These are phyloP conservation scores for Arctocebus calabarensis DNA, from an alignment of 2,797 vertebrate genomes.

Conservation along the genomic window DNA sequence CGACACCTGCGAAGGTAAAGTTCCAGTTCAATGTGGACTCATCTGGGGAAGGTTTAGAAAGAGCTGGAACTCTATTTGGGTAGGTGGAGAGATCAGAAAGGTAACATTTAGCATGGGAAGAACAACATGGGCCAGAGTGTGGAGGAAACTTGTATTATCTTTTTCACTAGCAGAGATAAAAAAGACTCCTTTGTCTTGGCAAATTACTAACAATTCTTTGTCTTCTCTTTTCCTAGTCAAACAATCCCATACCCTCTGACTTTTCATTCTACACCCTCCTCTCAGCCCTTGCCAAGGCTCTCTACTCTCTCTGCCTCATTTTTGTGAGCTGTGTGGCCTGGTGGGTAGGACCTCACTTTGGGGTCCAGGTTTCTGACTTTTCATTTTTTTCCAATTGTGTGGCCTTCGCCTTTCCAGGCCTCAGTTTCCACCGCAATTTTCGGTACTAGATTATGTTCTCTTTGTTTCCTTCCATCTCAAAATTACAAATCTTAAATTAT, in stretches of 20 bases:
- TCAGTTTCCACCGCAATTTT: neutral
- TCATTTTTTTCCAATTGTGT: neutral
- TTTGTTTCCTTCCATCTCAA: constrained; percentile 2
- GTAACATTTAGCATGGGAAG: neutral
- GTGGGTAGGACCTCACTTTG: neutral
- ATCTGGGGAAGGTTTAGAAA: neutral
- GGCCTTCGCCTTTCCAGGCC: neutral
- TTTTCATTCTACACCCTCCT: neutral
- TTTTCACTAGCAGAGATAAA: neutral
- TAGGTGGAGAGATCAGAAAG: neutral
- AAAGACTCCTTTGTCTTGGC: neutral
- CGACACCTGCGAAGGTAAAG: neutral
- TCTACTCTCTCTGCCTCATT: neutral
- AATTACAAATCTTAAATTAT: constrained; percentile 21
- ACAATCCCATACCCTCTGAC: neutral
- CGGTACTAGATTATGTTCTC: neutral
- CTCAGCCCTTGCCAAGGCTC: neutral
- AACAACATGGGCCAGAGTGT: neutral
- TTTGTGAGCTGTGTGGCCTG: neutral
- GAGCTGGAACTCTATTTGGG: neutral
- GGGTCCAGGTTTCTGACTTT: neutral
- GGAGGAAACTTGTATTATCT: neutral
- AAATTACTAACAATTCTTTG: neutral
- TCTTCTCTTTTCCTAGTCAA: neutral
- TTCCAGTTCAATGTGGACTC: neutral